phyloP scores from a whole-genome alignment of 2,888 invertebrate species.

The Lycocerus yunnanus region DNA sequence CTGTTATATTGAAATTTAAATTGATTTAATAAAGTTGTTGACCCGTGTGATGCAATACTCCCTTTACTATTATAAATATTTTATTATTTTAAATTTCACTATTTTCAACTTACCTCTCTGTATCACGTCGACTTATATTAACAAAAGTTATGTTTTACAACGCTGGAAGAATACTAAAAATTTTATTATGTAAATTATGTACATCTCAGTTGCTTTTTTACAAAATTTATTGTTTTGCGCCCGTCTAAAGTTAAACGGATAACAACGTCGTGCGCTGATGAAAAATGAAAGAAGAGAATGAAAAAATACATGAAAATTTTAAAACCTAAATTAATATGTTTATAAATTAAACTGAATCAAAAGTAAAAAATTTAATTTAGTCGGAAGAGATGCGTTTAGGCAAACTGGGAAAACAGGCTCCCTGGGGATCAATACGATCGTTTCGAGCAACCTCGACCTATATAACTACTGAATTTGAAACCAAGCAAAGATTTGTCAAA shows the following conservation, averaged over 20 bases:
- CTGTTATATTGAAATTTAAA: slow-evolving; percentile 28
- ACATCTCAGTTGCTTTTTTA: not conserved
- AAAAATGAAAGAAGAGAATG: not conserved
- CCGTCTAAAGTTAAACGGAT: not conserved
- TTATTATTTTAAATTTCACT: not conserved
- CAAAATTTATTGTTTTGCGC: not conserved
- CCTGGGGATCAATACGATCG: slow-evolving; percentile 34
- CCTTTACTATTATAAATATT: too few relatives aligned
- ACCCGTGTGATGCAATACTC: slow-evolving; percentile 6
- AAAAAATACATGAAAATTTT: not conserved
- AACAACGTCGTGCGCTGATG: not conserved
- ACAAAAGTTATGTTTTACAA: not conserved
- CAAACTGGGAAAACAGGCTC: slow-evolving; percentile 25
- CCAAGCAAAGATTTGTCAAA: not conserved
- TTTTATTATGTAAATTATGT: too few relatives aligned
- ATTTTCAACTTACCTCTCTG: not conserved
- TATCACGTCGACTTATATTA: not conserved
- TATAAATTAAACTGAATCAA: slow-evolving; percentile 3
- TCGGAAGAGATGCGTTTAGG: slow-evolving; percentile 26
- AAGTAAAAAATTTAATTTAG: slow-evolving; percentile 21
- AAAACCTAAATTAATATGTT: not conserved
- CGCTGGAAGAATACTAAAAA: not conserved
- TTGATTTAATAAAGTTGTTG: slow-evolving; percentile 19
- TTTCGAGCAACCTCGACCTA: slow-evolving; percentile 34
- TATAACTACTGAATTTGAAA: slow-evolving; percentile 23